Evolutionary conservation across 2,113 vertebrate genomes (phyloP).

Genomic region (Condylura cristata): DNA sequence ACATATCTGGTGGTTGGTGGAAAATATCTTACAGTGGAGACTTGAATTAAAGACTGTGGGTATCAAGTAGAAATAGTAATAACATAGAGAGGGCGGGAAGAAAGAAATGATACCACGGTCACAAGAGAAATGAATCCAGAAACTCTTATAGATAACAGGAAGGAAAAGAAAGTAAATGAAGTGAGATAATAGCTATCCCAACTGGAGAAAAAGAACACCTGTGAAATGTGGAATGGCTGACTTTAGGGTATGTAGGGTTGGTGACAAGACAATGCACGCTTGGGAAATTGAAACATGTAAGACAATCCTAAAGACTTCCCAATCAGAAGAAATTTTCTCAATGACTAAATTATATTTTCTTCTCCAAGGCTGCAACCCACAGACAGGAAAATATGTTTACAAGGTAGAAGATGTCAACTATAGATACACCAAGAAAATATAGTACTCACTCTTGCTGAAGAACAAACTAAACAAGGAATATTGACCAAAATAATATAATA

Average conservation of each 20-base stretch:
- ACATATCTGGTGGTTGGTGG: neutral
- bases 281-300: neutral
- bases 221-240: neutral
- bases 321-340: neutral
- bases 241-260: neutral
- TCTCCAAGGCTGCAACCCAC: neutral
- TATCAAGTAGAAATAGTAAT: neutral
- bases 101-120: neutral
- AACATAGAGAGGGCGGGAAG: neutral
- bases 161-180: neutral
- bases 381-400: neutral
- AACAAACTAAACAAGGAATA: neutral
- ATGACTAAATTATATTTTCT: neutral
- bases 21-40: neutral
- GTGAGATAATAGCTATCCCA: neutral
- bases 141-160: neutral
- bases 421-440: neutral
- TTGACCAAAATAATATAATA: neutral
- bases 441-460: neutral
- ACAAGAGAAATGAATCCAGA: neutral
- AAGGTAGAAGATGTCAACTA: neutral
- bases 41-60: neutral
- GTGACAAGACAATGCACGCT: neutral
- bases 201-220: neutral
- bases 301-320: neutral